Evolutionary conservation across 2,888 invertebrate genomes (phyloP), one percentile per base, ranked within the genome.

Genomic region (Iselma pallidipennis): DNA sequence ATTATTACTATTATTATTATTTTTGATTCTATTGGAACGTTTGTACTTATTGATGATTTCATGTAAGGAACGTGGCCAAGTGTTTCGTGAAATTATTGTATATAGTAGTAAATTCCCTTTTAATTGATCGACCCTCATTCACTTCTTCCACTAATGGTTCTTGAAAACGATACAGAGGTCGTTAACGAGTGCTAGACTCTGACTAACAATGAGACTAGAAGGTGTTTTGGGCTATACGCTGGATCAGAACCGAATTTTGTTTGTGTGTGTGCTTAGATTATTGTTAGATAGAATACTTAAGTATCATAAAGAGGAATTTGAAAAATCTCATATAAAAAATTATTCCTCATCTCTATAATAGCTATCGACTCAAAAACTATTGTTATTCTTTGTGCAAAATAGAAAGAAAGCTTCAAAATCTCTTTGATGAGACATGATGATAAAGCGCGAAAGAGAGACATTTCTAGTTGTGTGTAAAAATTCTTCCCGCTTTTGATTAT

Each of bases 81-180:
- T 53, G 53, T 25, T 53, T 33, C n/a, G 33, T 9, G 12, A 23
- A 45, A 23, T 45, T 45, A 23, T 45, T 45, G 23, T 23, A 45
- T 19, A 23, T 5, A 23, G 23, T 45, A 5, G 45, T 45, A 45
- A 45, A 45, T 45, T 42, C 45, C 76, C 67, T 70, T 75, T 75
- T 77, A 78, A 78, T 77, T 78, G 76, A 76, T 74, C 74, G 69
- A 71, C 76, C 77, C 74, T 72, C 69, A 68, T 73, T 74, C 75
- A 73, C 73, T 75, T 76, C 75, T 75, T 76, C 70, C 73, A 69
- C 76, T 79, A 79, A 79, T 76, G 78, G 74, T 77, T 78, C 78
- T 79, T 73, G 74, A 79, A 79, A 79, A 75, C 74, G 79, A 79
- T 79, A 79, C 78, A 78, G 67, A 66, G 67, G 64, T 73, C 73